Evolutionary conservation across 1,140 invertebrate species (phyloP).

Genomic region (Cheumatopsyche charites): DNA sequence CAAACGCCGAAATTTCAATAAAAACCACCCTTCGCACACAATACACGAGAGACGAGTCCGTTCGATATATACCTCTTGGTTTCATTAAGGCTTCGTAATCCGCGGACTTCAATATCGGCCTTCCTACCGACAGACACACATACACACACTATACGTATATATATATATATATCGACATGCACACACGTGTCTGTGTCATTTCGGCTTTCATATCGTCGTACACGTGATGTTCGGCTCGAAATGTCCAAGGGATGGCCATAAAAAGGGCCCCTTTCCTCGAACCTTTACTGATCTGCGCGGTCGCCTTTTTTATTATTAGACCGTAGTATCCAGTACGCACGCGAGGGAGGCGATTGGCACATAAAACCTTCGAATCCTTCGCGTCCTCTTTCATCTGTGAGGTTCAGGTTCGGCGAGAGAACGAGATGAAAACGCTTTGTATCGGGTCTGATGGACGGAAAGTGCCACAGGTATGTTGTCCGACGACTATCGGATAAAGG

Average conservation of each 20-base stretch:
- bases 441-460: constrained; percentile 33
- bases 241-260: constrained; percentile 40
- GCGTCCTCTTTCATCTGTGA: neutral
- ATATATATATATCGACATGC: too few species aligned
- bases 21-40: too few species aligned
- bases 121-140: too few species aligned
- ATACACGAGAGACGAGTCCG: too few species aligned
- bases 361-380: constrained; percentile 33
- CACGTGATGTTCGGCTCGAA: constrained; percentile 39
- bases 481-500: constrained; percentile 36
- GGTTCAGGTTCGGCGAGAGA: neutral
- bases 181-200: constrained; percentile 25
- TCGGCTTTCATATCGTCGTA: constrained; percentile 39
- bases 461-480: constrained; percentile 35
- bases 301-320: constrained; percentile 39
- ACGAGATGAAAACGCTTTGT: constrained; percentile 27
- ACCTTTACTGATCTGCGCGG: constrained; percentile 40
- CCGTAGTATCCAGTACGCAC: constrained; percentile 31
- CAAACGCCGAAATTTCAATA: too few species aligned
- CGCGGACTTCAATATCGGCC: constrained; percentile 31
- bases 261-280: constrained; percentile 32
- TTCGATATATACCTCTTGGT: constrained; percentile 29
- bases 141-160: too few species aligned
- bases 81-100: constrained; percentile 42
- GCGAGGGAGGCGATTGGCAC: constrained; percentile 32